Evolutionary conservation across 2,113 vertebrate genomes (phyloP), one percentile per base, ranked within the genome.

Genomic region (Microcebus tavaratra): DNA sequence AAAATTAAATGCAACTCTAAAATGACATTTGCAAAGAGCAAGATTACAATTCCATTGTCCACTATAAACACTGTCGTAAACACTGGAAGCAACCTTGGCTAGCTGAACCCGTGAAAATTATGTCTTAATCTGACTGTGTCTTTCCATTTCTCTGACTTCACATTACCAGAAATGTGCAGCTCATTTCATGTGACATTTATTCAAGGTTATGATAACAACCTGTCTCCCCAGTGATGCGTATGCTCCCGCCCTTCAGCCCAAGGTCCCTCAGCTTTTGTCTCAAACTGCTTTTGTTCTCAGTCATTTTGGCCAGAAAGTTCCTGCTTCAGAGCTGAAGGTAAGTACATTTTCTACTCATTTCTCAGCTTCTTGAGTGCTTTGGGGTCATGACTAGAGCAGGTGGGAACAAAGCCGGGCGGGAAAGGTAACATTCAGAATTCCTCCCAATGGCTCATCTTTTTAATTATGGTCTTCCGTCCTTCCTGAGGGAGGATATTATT

Each of bases 181-280:
- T 97, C 91, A 94, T 96, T 98, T 96, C 91, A 78, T 89, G 65
- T 93, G 84, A 97, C 90, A 55, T 97, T 97, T 96, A 96, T 73
- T 95, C 98, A 98, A 98, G 98, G 99, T 96, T 98, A 94, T 91
- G 86, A 94, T 91, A 98, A 98, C 91, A 96, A 93, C 73, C 94
- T 97, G 98, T 98, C 97, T 8, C 95, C 83, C 34, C 73, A 50
- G 92, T 98, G 98, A 99, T 98, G 98, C 97, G 98, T 96, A 65
- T 98, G 98, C 98, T 98, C 98, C 82, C 0, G 86, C 39, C 90
- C 92, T 97, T 96, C 93, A 85, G 94, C 86, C 96, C 98, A 99
- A 98, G 98, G 93, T 21, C 96, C 68, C 67, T 94, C 96, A 93
- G 94, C 55, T 86, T 89, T 97, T 96, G 95, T 97, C 97, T 98